These are phyloP conservation scores for Apostichopus californicus DNA, from an alignment of 35 echinoderm and acorn worm genomes.

Conservation along the genomic window DNA sequence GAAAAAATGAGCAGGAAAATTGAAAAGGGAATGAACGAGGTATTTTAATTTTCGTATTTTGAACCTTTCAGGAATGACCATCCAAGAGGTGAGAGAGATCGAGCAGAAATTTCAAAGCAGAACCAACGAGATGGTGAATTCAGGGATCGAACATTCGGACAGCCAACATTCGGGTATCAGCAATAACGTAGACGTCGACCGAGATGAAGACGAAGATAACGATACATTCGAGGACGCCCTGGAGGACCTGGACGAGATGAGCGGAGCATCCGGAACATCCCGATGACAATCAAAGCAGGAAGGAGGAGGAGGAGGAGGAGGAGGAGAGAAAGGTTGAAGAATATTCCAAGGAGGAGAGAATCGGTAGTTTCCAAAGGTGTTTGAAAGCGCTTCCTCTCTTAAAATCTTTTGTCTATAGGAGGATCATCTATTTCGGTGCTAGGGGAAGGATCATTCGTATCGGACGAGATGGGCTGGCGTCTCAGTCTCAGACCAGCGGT, in stretches of 20 bases:
- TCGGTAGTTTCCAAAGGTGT: background rate
- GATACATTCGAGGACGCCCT: slow-evolving; percentile 68
- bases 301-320: background rate
- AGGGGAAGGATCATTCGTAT: background rate
- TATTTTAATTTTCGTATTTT: background rate
- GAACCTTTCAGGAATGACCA: slow-evolving; percentile 75
- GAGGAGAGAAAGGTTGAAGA: background rate
- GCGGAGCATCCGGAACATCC: slow-evolving; percentile 60
- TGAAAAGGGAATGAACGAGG: background rate
- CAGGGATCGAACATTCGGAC: slow-evolving; percentile 62
- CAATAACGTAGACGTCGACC: slow-evolving; percentile 44
- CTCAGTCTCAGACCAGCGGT: too few species aligned
- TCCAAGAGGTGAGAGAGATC: slow-evolving; percentile 81
- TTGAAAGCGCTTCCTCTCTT: background rate
- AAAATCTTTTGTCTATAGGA: background rate
- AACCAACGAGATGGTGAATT: slow-evolving; percentile 85
- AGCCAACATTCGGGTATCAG: slow-evolving; percentile 47
- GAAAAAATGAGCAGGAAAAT: background rate
- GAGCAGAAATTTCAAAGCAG: slow-evolving; percentile 80
- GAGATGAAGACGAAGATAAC: slow-evolving; percentile 28
- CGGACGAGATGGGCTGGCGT: too few species aligned
- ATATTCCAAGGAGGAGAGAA: background rate
- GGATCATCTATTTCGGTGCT: background rate
- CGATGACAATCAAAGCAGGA: slow-evolving; percentile 52
- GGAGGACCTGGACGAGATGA: slow-evolving; percentile 69